phyloP scores from a whole-genome alignment of 2,113 vertebrate genomes.

The Poecilia latipinna region DNA sequence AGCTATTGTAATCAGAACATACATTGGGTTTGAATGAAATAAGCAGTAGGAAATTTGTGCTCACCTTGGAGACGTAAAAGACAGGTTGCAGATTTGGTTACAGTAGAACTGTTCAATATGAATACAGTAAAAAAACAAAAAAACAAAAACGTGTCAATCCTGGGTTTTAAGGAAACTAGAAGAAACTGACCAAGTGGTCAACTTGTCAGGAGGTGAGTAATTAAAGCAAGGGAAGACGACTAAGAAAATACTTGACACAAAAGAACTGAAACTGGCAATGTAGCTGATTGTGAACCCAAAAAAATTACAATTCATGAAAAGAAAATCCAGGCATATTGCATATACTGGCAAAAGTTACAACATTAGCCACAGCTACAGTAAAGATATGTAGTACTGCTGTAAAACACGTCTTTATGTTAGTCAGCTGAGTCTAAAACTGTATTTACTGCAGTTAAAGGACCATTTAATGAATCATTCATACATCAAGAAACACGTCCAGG shows the following conservation, averaged over 20 bases:
- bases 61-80: neutral
- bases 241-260: neutral
- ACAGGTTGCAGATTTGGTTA: neutral
- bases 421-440: too few species aligned
- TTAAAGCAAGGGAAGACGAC: too few species aligned
- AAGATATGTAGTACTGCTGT: neutral
- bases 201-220: too few species aligned
- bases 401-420: neutral
- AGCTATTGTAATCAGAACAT: too few species aligned
- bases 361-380: neutral
- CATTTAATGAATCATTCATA: neutral
- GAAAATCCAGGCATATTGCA: neutral
- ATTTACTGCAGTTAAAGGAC: neutral
- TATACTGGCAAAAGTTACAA: neutral
- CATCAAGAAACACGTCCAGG: neutral
- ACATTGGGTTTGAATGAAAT: neutral
- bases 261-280: neutral
- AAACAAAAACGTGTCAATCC: too few species aligned
- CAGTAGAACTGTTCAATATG: neutral
- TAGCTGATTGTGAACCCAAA: neutral
- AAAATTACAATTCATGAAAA: neutral
- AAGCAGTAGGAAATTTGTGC: neutral
- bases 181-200: too few species aligned
- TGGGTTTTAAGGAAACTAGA: neutral
- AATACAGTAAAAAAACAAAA: neutral